Conservation (phyloP, 2,113 vertebrate species). For the Cyprinodon brontotheroides region DNA sequence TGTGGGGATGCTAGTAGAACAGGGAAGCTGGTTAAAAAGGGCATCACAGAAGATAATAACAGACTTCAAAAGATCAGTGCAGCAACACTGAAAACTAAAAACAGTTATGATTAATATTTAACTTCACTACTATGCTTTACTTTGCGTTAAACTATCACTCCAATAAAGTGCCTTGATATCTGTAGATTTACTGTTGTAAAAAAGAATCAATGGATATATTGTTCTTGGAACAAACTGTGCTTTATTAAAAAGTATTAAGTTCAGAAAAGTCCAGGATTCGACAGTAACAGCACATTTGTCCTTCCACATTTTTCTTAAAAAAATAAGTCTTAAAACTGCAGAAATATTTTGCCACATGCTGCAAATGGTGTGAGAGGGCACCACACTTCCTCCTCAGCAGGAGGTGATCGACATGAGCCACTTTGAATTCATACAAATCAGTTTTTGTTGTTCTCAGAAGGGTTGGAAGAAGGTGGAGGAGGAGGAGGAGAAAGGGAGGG, state of each 20-base stretch:
- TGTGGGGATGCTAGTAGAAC: no score
- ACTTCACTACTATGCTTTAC: background rate
- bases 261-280: background rate
- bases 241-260: background rate
- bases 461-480: background rate
- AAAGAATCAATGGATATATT: background rate
- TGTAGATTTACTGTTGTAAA: background rate
- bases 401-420: conserved; percentile 46
- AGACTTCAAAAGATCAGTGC: no score
- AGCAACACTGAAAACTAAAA: no score
- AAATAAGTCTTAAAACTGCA: background rate
- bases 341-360: background rate
- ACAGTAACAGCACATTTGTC: background rate
- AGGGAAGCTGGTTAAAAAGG: no score
- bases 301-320: background rate
- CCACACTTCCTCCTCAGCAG: conserved; percentile 4
- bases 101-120: no score
- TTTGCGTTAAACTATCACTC: background rate
- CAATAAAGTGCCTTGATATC: background rate
- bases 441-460: conserved; percentile 20
- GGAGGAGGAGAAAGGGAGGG: background rate
- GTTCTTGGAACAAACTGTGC: background rate
- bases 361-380: background rate
- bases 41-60: no score
- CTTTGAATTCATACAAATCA: conserved; percentile 49